Evolutionary conservation across 2,113 vertebrate species (phyloP).

Genomic region (Marcusenius ussheri): DNA sequence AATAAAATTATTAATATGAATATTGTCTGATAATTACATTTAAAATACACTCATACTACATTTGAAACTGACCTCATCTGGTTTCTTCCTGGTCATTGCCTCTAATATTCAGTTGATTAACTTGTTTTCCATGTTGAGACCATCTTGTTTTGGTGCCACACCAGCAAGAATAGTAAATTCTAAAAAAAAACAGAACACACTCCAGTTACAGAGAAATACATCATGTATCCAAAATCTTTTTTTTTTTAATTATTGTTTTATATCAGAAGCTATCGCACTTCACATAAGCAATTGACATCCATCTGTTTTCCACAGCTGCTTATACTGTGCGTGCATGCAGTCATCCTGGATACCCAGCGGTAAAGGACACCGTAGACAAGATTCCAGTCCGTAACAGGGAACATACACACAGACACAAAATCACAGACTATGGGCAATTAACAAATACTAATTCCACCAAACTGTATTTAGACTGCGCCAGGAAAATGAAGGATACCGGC

Average conservation of each 20-base stretch:
- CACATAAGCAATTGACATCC: not conserved
- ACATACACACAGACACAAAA: not conserved
- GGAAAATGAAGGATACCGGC: not conserved
- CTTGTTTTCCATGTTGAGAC: not conserved
- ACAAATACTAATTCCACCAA: not conserved
- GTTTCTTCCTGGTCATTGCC: not conserved
- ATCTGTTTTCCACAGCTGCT: not conserved
- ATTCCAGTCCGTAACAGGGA: not conserved
- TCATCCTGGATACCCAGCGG: not conserved
- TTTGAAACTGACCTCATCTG: constrained; percentile 5
- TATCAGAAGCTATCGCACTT: not conserved
- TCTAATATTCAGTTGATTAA: not conserved
- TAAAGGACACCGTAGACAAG: not conserved
- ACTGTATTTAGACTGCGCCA: not conserved
- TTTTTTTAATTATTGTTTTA: not conserved
- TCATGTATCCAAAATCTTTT: not conserved
- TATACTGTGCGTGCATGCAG: not conserved
- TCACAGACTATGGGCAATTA: not conserved
- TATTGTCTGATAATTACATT: not conserved
- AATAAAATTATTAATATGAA: not conserved
- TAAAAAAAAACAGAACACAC: not conserved
- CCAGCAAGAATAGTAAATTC: not conserved
- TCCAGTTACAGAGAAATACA: not conserved
- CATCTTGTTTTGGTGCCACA: not conserved
- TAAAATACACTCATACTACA: not conserved